Base-by-base conservation (phyloP, 2,888 invertebrate genomes). In the Belgica antarctica region DNA sequence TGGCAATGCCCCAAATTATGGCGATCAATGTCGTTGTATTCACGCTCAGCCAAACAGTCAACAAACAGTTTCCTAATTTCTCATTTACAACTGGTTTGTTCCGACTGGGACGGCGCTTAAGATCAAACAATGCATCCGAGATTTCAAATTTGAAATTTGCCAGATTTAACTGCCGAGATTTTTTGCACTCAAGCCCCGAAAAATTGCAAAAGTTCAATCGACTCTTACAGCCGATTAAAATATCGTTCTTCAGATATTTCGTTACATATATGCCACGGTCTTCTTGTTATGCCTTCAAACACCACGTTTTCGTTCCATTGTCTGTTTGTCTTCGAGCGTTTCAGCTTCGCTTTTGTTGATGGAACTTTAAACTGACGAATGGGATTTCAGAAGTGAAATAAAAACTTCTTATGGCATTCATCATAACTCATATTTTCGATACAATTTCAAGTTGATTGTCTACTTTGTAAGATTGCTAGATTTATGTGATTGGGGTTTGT, bases 301-400 rank as follows among this genome's bases (percentile, higher is more conserved):
- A 52, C 22, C 52, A 17, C 52, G 22, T 12, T 22, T 4, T 8
- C 2, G 15, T 22, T 52, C 25, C 22, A 59, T 59, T 59, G 59
- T 59, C n/a, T 7, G n/a, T 59, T 59, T 19, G 59, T 25, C 59
- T 59, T 59, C 59, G 59, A 59, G 59, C 59, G 59, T 59, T 59
- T 22, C 59, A 4, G 19, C 59, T 59, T n/a, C 25, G 3, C 22
- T 24, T 59, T 59, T 3, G 25, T 27, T 27, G 59, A n/a, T 19
- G 25, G 59, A 3, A 7, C n/a, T 59, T 17, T 3, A 22, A 4
- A 7, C 24, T 57, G 22, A 15, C 24, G 57, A 47, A 57, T 57
- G 5, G 17, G 24, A 57, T 17, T 10, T 46, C 46, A 46, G 59
- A 27, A 59, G n/a, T 27, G 22, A 25, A 59, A 7, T 52, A 24